Evolutionary conservation across 2,113 vertebrate genomes (phyloP).

Genomic region (Tautogolabrus adspersus): DNA sequence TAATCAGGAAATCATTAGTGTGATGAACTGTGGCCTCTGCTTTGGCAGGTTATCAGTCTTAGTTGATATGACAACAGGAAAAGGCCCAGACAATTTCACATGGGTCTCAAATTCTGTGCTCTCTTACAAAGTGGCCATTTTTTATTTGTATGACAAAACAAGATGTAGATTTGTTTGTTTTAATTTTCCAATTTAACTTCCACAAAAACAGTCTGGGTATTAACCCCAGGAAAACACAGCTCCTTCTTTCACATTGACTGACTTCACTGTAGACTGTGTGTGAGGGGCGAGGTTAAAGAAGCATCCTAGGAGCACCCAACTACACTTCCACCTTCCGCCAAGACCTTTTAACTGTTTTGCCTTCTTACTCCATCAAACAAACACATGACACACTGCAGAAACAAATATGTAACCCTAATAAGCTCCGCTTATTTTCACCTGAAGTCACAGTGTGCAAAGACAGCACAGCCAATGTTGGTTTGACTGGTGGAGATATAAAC

Average conservation of each 20-base stretch:
- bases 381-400: conserved; percentile 17
- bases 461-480: conserved; percentile 36
- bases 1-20: conserved; percentile 48
- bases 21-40: conserved; percentile 32
- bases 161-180: conserved; percentile 58
- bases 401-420: conserved; percentile 8
- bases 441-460: conserved; percentile 45
- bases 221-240: conserved; percentile 5
- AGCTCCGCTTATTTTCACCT: conserved; percentile 39
- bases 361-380: background rate
- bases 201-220: conserved; percentile 20
- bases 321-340: background rate
- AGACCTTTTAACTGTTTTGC: background rate
- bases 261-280: background rate
- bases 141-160: conserved; percentile 55
- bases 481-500: conserved; percentile 44
- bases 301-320: conserved; percentile 3
- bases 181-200: conserved; percentile 24
- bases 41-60: conserved; percentile 42
- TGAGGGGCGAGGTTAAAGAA: conserved; percentile 17
- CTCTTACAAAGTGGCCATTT: conserved; percentile 55
- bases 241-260: conserved; percentile 3
- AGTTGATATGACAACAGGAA: conserved; percentile 54
- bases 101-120: conserved; percentile 60
- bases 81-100: conserved; percentile 58